Conservation (phyloP, 2,888 invertebrate species). For the Emesis furor region DNA sequence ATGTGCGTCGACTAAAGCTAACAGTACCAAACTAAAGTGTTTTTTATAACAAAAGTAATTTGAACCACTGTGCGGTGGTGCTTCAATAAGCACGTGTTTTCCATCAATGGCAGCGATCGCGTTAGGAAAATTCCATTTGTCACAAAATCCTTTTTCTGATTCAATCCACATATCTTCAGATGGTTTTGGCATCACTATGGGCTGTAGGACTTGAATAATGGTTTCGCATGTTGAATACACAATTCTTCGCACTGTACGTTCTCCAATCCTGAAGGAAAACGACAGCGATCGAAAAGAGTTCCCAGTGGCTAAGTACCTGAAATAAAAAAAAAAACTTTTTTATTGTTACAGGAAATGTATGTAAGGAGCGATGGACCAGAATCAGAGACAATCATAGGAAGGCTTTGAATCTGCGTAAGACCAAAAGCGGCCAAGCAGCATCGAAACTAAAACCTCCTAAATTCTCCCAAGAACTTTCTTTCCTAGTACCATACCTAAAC, state of each 20-base stretch:
- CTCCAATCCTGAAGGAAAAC: conserved; percentile 42
- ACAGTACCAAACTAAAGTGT: conserved; percentile 22
- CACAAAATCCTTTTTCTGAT: background rate
- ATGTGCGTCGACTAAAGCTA: conserved; percentile 26
- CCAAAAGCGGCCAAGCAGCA: conserved; percentile 69
- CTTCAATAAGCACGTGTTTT: conserved; percentile 14
- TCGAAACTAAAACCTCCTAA: conserved; percentile 65
- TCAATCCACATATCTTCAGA: conserved; percentile 9
- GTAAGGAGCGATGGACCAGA: conserved; percentile 59
- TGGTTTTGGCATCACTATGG: conserved; percentile 11
- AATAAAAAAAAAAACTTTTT: conserved; percentile 45
- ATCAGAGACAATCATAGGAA: conserved; percentile 59
- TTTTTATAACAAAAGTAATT: conserved; percentile 27
- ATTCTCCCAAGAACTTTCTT: conserved; percentile 62
- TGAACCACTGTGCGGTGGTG: conserved; percentile 25
- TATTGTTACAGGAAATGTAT: conserved; percentile 57
- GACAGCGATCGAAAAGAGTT: conserved; percentile 68
- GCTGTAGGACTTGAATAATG: conserved; percentile 14
- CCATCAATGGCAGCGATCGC: conserved; percentile 28
- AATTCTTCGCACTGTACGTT: conserved; percentile 20
- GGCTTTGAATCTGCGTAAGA: conserved; percentile 67
- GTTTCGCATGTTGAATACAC: conserved; percentile 16
- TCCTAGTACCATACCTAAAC: conserved; percentile 60
- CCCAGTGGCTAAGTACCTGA: conserved; percentile 68
- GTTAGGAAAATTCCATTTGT: conserved; percentile 13